These are phyloP conservation scores for Baccha elongata DNA, from an alignment of 2,888 invertebrate species.

Conservation along the genomic window DNA sequence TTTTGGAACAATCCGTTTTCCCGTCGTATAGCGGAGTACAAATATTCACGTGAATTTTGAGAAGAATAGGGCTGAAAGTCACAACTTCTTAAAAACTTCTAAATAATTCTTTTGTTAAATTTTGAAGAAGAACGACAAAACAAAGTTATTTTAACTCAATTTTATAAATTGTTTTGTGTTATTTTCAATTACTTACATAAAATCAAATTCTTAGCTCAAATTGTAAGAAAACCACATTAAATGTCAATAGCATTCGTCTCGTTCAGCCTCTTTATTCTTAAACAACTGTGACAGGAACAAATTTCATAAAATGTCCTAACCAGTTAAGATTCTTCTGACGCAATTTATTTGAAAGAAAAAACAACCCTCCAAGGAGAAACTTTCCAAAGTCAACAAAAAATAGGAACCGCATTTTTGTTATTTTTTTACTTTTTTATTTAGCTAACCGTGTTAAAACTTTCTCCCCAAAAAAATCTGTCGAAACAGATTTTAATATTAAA, in stretches of 20 bases:
- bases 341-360: background rate
- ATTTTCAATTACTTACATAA: conserved; percentile 13
- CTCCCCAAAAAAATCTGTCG: conserved; percentile 37
- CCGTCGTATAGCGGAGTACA: no score
- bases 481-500: conserved; percentile 51
- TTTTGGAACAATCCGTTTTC: no score
- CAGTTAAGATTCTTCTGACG: conserved; percentile 5
- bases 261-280: conserved; percentile 30
- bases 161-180: background rate
- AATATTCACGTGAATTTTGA: no score
- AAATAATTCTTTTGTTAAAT: no score
- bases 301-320: conserved; percentile 31
- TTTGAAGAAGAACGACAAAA: background rate
- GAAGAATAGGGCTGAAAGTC: no score
- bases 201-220: conserved; percentile 20
- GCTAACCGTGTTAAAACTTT: conserved; percentile 32
- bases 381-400: conserved; percentile 23
- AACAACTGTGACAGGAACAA: conserved; percentile 38
- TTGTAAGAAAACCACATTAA: conserved; percentile 27
- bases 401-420: conserved; percentile 17
- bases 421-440: conserved; percentile 11
- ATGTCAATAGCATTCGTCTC: conserved; percentile 33
- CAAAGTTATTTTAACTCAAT: conserved; percentile 6
- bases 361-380: background rate
- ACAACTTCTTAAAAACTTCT: no score